phyloP scores from a whole-genome alignment of 2,797 vertebrate genomes.

The Dicrostonyx torquatus region DNA sequence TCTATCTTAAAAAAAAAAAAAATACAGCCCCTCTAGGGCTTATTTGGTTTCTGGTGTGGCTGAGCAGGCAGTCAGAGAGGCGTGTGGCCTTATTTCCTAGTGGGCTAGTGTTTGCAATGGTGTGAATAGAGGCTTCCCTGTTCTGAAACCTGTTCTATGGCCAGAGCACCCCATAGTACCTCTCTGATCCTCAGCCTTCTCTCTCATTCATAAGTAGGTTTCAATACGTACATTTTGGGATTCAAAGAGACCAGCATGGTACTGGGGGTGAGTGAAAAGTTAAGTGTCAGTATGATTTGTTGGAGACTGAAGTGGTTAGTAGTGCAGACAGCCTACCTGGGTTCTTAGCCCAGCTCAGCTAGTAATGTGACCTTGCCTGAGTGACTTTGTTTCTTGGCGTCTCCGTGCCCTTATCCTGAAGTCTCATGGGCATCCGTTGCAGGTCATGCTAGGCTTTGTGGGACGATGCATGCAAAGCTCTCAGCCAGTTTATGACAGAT shows the following conservation, averaged over 20 bases:
- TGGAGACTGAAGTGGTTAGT: neutral
- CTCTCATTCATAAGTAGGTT: neutral
- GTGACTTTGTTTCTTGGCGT: neutral
- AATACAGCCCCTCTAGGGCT: neutral
- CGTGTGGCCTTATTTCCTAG: neutral
- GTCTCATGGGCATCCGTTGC: neutral
- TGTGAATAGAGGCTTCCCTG: neutral
- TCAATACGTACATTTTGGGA: neutral
- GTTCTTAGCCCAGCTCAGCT: neutral
- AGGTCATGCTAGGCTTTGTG: neutral
- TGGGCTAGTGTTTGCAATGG: neutral
- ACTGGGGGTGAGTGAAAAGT: neutral
- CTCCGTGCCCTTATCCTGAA: neutral
- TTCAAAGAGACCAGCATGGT: neutral
- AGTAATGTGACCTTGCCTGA: neutral
- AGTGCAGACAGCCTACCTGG: neutral
- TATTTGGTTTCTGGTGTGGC: neutral
- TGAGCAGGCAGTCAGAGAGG: neutral
- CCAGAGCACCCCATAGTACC: neutral
- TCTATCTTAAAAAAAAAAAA: too few relatives aligned
- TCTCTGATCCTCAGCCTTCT: neutral
- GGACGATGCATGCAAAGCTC: neutral
- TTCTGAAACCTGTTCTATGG: neutral
- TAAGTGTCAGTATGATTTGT: neutral
- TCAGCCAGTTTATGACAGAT: neutral